Percentiles rank a stretch among this genome's conserved stretches.
These are phyloP conservation scores for Nesoenas mayeri DNA, from an alignment of 2,113 vertebrate species.

Conservation along the genomic window DNA sequence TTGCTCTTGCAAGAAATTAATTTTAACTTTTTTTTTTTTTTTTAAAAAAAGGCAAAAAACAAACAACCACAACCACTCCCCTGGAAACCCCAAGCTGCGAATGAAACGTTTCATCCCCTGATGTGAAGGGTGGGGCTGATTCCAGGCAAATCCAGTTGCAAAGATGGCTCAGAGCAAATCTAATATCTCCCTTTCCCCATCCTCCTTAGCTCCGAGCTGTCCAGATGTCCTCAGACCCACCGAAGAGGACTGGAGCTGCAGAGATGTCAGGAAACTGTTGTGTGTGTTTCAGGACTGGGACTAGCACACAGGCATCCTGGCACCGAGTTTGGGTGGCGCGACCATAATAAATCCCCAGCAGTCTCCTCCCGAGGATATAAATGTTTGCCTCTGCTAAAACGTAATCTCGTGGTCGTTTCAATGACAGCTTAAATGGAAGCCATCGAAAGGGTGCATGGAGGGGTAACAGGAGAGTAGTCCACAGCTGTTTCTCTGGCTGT, in stretches of 20 bases:
- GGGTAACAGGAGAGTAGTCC: not conserved
- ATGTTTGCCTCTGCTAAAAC: not conserved
- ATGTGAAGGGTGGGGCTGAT: not conserved
- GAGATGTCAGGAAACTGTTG: not conserved
- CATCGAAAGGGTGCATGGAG: not conserved
- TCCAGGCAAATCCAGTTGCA: not conserved
- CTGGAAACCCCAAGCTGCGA: constrained; percentile 23
- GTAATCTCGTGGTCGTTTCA: not conserved
- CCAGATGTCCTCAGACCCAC: not conserved
- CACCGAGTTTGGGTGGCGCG: not conserved
- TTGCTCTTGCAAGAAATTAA: not conserved
- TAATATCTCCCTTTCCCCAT: not conserved
- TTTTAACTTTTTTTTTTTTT: not conserved
- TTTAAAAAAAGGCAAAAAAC: not conserved
- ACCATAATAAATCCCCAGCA: not conserved
- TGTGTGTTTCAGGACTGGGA: not conserved
- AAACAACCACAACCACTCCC: constrained; percentile 23
- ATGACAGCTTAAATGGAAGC: not conserved
- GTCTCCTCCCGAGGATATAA: not conserved
- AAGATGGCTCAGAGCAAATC: not conserved
- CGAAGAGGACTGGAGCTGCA: not conserved
- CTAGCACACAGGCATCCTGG: not conserved
- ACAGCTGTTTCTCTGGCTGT: constrained; percentile 34
- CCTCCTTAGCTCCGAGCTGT: not conserved
- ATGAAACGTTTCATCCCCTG: not conserved